These are phyloP conservation scores for Nephila pilipes DNA, from an alignment of 1,140 invertebrate species.

Conservation along the genomic window DNA sequence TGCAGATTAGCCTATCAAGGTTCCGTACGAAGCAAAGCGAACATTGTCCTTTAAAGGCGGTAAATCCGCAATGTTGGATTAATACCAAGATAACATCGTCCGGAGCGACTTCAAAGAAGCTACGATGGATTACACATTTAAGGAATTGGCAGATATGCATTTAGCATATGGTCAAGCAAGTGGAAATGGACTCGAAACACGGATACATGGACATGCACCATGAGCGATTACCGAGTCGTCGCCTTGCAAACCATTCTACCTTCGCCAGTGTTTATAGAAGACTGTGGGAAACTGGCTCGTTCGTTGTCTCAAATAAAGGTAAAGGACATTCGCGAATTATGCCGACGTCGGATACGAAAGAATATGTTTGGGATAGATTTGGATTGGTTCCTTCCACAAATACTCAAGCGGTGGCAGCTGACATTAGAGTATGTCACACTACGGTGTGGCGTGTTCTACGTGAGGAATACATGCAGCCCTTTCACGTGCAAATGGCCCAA, in stretches of 20 bases:
- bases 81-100: neutral
- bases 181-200: neutral
- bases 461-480: neutral
- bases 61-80: neutral
- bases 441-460: neutral
- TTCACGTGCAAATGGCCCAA: neutral
- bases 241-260: neutral
- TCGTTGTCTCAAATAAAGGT: neutral
- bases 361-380: neutral
- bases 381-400: neutral
- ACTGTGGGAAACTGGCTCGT: neutral
- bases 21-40: neutral
- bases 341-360: neutral
- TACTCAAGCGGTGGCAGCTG: neutral
- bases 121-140: neutral
- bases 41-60: neutral
- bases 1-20: neutral
- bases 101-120: neutral
- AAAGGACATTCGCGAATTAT: neutral
- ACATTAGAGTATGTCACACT: neutral
- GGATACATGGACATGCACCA: neutral
- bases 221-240: neutral
- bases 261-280: neutral
- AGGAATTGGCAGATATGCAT: neutral
- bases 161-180: accelerated